phyloP scores from a whole-genome alignment of 1,140 invertebrate genomes.

The Popillia japonica region DNA sequence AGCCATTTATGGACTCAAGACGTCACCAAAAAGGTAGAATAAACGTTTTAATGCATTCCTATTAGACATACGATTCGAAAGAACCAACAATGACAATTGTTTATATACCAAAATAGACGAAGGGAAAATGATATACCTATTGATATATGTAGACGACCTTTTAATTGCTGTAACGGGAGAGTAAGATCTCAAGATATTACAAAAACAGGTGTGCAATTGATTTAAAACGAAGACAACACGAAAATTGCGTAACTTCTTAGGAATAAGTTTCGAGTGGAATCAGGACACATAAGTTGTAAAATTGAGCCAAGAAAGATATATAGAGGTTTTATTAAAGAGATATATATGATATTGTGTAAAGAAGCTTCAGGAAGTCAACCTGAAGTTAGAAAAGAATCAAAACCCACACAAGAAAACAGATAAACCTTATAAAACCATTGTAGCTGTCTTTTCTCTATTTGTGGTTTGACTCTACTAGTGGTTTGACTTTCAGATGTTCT shows the following conservation, averaged over 20 bases:
- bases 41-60: constrained; percentile 50
- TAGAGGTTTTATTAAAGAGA: neutral
- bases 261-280: neutral
- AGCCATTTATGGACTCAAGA: constrained; percentile 53
- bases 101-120: neutral
- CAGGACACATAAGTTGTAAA: neutral
- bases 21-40: constrained; percentile 55
- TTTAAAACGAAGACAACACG: neutral
- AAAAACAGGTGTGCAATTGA: neutral
- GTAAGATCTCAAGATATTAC: neutral
- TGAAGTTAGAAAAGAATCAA: neutral
- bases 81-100: neutral
- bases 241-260: neutral
- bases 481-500: too few species aligned
- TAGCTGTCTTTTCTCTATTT: too few species aligned
- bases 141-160: neutral
- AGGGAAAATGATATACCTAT: neutral
- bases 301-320: neutral
- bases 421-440: constrained; percentile 1
- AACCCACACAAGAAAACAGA: neutral
- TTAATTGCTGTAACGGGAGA: neutral
- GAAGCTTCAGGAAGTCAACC: neutral
- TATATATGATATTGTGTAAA: neutral
- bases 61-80: constrained; percentile 35
- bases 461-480: too few species aligned